Percentiles rank a stretch among this genome's conserved stretches.
Evolutionary conservation across 2,888 invertebrate species (phyloP).

Genomic region (Psylliodes chrysocephalus): DNA sequence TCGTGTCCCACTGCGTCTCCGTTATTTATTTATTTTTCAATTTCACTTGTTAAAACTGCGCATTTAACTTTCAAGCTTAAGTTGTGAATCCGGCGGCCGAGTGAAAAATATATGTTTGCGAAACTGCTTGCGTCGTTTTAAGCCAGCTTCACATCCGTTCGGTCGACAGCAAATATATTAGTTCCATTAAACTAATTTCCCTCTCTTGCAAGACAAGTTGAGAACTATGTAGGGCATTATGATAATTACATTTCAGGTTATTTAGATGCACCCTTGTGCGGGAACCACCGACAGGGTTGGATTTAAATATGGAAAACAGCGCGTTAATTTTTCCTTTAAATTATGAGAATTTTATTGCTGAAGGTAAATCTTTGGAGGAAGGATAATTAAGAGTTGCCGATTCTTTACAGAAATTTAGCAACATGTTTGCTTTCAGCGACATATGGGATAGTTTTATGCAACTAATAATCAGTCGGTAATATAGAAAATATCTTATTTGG

Average conservation of each 20-base stretch:
- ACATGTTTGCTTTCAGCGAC: too few species aligned
- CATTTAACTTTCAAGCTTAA: conserved; percentile 6
- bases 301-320: too few species aligned
- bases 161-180: conserved; percentile 18
- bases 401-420: too few species aligned
- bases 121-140: conserved; percentile 17
- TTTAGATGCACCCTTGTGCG: conserved; percentile 8
- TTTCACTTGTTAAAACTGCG: background rate
- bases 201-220: conserved; percentile 3
- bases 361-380: too few species aligned
- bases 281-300: background rate
- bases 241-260: conserved; percentile 18
- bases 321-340: too few species aligned
- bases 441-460: too few species aligned
- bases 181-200: conserved; percentile 19
- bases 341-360: too few species aligned
- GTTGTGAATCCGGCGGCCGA: background rate
- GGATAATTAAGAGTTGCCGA: too few species aligned
- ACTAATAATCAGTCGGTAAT: too few species aligned
- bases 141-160: conserved; percentile 9
- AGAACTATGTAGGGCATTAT: conserved; percentile 16
- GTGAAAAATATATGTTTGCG: conserved; percentile 22
- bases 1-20: background rate
- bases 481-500: too few species aligned
- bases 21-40: conserved; percentile 3